Percentiles rank a stretch among this genome's conserved stretches.
Conservation (phyloP, 2,888 invertebrate genomes). For the Ornithoptera priamus region DNA sequence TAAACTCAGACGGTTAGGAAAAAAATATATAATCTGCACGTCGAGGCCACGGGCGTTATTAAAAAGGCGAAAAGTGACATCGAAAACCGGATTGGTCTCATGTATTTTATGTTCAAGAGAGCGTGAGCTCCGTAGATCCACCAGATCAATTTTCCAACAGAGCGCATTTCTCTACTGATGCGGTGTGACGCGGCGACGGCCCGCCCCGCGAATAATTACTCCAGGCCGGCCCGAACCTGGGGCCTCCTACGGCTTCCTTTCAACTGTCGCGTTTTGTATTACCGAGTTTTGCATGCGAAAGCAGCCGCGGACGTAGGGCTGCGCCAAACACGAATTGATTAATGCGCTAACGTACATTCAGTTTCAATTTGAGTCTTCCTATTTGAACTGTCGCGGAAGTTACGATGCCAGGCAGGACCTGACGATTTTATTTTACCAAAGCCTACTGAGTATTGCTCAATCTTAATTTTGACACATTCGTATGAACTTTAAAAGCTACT, state of each 20-base stretch:
- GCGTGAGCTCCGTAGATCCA: constrained; percentile 23
- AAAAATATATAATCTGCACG: background rate
- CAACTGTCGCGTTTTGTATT: constrained; percentile 65
- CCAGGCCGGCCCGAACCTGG: constrained; percentile 59
- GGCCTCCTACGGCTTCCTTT: constrained; percentile 61
- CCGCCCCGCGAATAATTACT: constrained; percentile 68
- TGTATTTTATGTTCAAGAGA: constrained; percentile 37
- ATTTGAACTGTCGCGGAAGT: background rate
- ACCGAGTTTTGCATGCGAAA: constrained; percentile 53
- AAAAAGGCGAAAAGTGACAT: constrained; percentile 8
- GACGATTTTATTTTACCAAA: background rate
- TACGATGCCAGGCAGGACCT: background rate
- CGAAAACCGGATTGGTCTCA: constrained; percentile 30
- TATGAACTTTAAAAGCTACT: background rate
- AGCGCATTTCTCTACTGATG: constrained; percentile 63
- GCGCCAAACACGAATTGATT: constrained; percentile 22
- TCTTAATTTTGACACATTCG: background rate
- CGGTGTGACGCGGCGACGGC: constrained; percentile 71
- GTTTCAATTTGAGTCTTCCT: background rate
- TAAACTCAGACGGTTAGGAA: background rate
- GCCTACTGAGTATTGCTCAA: background rate
- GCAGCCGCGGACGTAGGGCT: constrained; percentile 32
- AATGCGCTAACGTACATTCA: constrained; percentile 6
- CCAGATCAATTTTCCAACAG: constrained; percentile 66
- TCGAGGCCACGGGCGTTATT: background rate